A percentile compares a stretch with the other conserved stretches of the same genome.
These are phyloP conservation scores for Casuarius casuarius DNA, from an alignment of 2,113 vertebrate genomes.

Conservation along the genomic window DNA sequence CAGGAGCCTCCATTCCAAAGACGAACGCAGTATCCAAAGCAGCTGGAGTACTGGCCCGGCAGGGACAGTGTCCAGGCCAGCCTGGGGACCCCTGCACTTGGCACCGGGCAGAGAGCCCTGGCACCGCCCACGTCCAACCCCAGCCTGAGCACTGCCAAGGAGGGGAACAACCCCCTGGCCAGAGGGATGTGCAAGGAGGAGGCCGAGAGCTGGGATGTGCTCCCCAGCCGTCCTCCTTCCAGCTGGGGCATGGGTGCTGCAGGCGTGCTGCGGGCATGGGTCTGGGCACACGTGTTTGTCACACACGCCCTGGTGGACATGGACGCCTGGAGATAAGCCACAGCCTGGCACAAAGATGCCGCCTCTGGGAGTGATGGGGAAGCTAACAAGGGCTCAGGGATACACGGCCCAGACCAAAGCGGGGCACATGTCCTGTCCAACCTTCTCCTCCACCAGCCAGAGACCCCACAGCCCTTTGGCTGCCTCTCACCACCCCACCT, in stretches of 20 bases:
- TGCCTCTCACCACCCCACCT: neutral
- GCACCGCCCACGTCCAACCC: neutral
- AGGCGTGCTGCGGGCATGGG: neutral
- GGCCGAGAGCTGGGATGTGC: neutral
- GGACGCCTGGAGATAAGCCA: no score
- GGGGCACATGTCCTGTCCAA: neutral
- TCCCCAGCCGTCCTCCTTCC: neutral
- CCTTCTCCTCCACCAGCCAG: neutral
- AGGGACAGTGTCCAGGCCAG: neutral
- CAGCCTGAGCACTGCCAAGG: neutral
- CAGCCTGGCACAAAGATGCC: neutral
- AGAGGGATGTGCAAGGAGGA: neutral
- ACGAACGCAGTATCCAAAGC: neutral
- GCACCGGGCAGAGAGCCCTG: neutral
- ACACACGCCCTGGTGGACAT: neutral
- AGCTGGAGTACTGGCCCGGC: neutral
- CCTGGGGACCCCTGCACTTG: neutral
- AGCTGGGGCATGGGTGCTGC: neutral
- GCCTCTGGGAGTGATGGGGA: neutral
- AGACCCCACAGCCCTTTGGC: neutral
- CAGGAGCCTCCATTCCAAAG: neutral
- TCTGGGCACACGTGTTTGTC: neutral
- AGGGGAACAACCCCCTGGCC: neutral
- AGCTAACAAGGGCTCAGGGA: neutral
- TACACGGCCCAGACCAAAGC: neutral